These are phyloP conservation scores for Muscicapa striata DNA, from an alignment of 2,797 vertebrate genomes.

Conservation along the genomic window DNA sequence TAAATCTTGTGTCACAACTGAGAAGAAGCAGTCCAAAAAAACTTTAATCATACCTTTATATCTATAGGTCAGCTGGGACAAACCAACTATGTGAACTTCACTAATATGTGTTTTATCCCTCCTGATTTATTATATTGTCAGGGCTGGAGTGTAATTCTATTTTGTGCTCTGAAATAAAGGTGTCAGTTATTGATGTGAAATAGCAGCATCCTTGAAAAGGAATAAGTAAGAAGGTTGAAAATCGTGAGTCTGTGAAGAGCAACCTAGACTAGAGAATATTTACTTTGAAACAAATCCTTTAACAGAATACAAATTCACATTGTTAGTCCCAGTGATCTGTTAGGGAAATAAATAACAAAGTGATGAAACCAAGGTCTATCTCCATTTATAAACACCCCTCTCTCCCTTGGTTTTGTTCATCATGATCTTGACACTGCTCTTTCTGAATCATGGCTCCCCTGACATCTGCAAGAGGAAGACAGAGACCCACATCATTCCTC, in stretches of 20 bases:
- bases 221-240: conserved; percentile 59
- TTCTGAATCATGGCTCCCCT: background rate
- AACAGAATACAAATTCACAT: conserved; percentile 49
- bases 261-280: conserved; percentile 32
- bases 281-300: conserved; percentile 33
- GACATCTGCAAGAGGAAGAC: background rate
- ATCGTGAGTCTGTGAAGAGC: conserved; percentile 48
- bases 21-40: conserved; percentile 73
- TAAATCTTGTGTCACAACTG: conserved; percentile 75
- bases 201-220: conserved; percentile 56
- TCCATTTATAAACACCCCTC: background rate
- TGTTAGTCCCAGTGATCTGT: conserved; percentile 15
- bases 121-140: conserved; percentile 66
- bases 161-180: conserved; percentile 71
- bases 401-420: background rate
- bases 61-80: conserved; percentile 72
- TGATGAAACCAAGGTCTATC: background rate
- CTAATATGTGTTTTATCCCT: conserved; percentile 64
- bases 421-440: background rate
- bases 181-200: conserved; percentile 67
- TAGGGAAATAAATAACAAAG: conserved; percentile 21
- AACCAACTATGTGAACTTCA: conserved; percentile 65
- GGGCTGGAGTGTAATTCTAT: conserved; percentile 65
- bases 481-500: background rate
- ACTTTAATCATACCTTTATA: conserved; percentile 79